These are phyloP conservation scores for Heteromyza rotundicornis DNA, from an alignment of 2,888 invertebrate species.

Conservation along the genomic window DNA sequence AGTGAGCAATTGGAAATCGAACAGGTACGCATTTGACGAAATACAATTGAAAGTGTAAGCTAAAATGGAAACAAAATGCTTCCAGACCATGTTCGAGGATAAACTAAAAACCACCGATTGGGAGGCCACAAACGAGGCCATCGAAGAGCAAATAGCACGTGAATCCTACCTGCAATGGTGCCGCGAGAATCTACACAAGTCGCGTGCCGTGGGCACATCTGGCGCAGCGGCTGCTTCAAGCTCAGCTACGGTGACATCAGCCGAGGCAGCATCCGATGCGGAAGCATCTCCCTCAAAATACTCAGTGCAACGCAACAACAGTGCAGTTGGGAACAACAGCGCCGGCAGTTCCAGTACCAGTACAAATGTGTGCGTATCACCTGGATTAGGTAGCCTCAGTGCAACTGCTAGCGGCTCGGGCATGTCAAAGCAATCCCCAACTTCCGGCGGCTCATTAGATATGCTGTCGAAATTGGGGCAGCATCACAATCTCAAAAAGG, in stretches of 20 bases:
- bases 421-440: constrained; percentile 42
- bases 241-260: constrained; percentile 49
- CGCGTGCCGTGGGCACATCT: constrained; percentile 42
- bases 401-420: constrained; percentile 25
- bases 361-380: constrained; percentile 9
- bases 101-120: constrained; percentile 88
- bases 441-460: too few species aligned
- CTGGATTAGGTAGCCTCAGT: constrained; percentile 3
- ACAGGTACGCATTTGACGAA: constrained; percentile 65
- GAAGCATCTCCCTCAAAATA: constrained; percentile 56
- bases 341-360: constrained; percentile 22
- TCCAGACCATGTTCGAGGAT: constrained; percentile 86
- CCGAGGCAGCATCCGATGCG: constrained; percentile 48
- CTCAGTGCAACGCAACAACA: constrained; percentile 34
- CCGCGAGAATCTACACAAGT: constrained; percentile 69
- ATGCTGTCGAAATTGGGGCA: too few species aligned
- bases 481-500: constrained; percentile 42
- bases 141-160: constrained; percentile 85
- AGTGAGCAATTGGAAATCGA: constrained; percentile 83
- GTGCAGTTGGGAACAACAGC: constrained; percentile 29
- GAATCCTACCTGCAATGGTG: constrained; percentile 86
- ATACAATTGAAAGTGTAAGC: too few species aligned
- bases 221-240: constrained; percentile 36
- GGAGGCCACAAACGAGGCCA: constrained; percentile 90
- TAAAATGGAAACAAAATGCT: too few species aligned